Evolutionary conservation across 23 tunicate genomes (phyloP), one percentile per base, ranked within the genome.

Genomic region (Halocynthia aurantium): DNA sequence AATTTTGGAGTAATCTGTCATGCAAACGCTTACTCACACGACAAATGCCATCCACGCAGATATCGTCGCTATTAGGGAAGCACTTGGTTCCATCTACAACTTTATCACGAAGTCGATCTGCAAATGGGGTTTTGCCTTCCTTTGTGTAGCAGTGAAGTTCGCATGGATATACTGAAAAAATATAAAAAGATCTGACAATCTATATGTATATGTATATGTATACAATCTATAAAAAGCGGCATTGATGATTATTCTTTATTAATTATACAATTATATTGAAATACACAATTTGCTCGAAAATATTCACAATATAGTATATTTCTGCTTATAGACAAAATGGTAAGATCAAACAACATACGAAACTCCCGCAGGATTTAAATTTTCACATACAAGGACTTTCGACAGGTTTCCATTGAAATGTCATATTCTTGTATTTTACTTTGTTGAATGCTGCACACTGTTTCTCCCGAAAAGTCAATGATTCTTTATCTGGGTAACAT

Each of bases 1-100:
- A 67, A 67, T 67, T 11, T 67, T 19, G 40, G 40, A 20, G 31
- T 17, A 67, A n/a, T 20, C 22, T 20, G 20, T 12, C 4, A 67
- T 12, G 22, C 72, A 67, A n/a, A 22, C 22, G 40, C 22, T 15
- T n/a, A 49, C 78, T 67, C 15, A 88, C 95, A 71, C 87, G 75
- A 78, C 96, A 89, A 57, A 89, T 84, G 19, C 96, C 96, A 80
- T 89, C 96, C 57, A 89, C 96, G 75, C 96, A 89, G 53, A 89
- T 84, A 58, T 89, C 96, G 10, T 80, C 76, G 5, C 83, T 83
- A 21, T 65, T 53, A n/a, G 84, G 19, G 57, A 71, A 89, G 49
- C 96, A 89, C 56, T 81, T 80, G 18, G 96, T 89, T 63, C 96
- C 96, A 61, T 89, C 96, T 7, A 89, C 82, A 10, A 89, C 96